Percentiles rank a stretch among this genome's conserved stretches.
Evolutionary conservation across 2,888 invertebrate species (phyloP).

Genomic region (Harpalus rufipes): DNA sequence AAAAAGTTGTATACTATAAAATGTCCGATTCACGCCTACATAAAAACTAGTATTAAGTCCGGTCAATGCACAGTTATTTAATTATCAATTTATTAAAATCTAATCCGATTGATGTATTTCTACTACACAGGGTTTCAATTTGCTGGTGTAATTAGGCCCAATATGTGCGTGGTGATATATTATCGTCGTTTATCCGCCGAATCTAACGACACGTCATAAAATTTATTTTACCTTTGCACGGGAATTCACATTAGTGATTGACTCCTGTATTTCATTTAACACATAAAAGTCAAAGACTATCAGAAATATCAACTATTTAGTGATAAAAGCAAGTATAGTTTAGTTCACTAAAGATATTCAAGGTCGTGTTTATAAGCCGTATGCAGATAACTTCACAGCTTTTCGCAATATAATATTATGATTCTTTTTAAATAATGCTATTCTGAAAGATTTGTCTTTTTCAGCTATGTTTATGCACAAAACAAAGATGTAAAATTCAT

Average conservation of each 20-base stretch:
- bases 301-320: too few species aligned
- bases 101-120: constrained; percentile 37
- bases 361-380: too few species aligned
- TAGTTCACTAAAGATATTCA: too few species aligned
- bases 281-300: background rate
- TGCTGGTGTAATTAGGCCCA: constrained; percentile 22
- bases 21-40: background rate
- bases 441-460: too few species aligned
- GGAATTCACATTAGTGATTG: background rate
- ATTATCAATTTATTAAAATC: constrained; percentile 40
- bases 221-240: constrained; percentile 10
- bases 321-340: too few species aligned
- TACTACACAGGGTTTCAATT: constrained; percentile 19
- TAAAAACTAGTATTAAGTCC: constrained; percentile 1
- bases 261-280: background rate
- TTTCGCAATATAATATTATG: too few species aligned
- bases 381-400: too few species aligned
- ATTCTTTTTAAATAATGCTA: too few species aligned
- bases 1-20: background rate
- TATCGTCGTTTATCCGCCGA: constrained; percentile 3
- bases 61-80: constrained; percentile 20
- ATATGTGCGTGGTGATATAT: constrained; percentile 17
- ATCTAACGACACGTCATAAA: constrained; percentile 23
- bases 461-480: too few species aligned
- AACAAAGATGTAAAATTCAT: too few species aligned